These are phyloP conservation scores for Epinephelus moara DNA, from an alignment of 2,113 vertebrate genomes.

Conservation along the genomic window DNA sequence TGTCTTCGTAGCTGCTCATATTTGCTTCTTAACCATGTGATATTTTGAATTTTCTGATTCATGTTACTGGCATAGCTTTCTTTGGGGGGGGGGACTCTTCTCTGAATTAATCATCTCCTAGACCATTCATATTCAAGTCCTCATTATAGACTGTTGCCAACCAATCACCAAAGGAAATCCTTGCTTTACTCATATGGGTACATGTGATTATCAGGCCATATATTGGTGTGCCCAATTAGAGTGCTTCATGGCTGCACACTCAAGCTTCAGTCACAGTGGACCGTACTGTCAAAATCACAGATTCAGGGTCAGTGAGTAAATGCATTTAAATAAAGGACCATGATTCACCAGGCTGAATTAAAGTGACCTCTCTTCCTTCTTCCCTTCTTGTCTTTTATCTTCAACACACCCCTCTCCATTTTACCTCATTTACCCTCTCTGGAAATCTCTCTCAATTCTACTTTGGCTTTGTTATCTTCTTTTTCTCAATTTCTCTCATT, in stretches of 20 bases:
- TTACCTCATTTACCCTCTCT: constrained; percentile 11
- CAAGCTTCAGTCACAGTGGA: constrained; percentile 8
- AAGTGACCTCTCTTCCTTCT: constrained; percentile 15
- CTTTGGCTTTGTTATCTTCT: background rate
- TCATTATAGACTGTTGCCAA: constrained; percentile 4
- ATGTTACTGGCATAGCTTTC: constrained; percentile 15
- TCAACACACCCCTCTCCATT: background rate
- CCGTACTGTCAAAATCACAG: constrained; percentile 16
- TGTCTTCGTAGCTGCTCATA: constrained; percentile 24
- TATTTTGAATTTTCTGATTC: constrained; percentile 50
- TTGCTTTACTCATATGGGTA: constrained; percentile 26
- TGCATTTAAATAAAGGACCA: constrained; percentile 13
- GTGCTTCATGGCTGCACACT: constrained; percentile 13
- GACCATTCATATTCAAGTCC: constrained; percentile 36
- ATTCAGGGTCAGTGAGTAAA: constrained; percentile 41
- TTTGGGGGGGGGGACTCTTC: background rate
- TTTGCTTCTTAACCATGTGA: constrained; percentile 35
- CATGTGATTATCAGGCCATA: constrained; percentile 38
- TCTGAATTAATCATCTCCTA: constrained; percentile 31
- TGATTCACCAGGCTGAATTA: constrained; percentile 46
- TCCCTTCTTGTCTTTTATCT: constrained; percentile 1
- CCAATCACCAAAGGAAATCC: background rate
- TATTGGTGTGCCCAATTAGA: constrained; percentile 37
- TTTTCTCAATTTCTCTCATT: background rate
- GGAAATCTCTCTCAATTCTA: background rate